Conservation (phyloP, 1,140 invertebrate genomes). For the Calephelis nemesis region DNA sequence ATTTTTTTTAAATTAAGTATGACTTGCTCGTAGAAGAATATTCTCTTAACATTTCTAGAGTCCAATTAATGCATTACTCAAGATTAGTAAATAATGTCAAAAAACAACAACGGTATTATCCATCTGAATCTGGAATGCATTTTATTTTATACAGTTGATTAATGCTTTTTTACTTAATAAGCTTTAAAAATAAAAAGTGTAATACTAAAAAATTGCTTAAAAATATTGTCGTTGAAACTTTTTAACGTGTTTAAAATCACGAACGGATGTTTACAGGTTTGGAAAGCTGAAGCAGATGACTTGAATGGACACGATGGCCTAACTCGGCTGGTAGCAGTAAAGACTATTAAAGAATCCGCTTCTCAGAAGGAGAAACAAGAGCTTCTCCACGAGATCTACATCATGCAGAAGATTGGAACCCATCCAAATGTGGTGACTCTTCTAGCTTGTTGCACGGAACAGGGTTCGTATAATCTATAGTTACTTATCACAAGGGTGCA, state of each 20-base stretch:
- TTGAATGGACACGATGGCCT: slow-evolving; percentile 87
- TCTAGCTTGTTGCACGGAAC: slow-evolving; percentile 90
- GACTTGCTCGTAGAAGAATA: too few relatives aligned
- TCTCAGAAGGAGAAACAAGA: slow-evolving; percentile 88
- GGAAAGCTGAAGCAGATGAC: slow-evolving; percentile 91
- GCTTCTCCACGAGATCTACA: slow-evolving; percentile 86
- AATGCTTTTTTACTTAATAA: too few relatives aligned
- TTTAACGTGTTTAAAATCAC: too few relatives aligned
- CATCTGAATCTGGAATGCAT: too few relatives aligned
- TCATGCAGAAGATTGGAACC: slow-evolving; percentile 91
- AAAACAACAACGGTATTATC: too few relatives aligned
- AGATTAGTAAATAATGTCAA: too few relatives aligned
- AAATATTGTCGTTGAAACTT: too few relatives aligned
- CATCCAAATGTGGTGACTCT: slow-evolving; percentile 93
- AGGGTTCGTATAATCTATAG: slow-evolving; percentile 78
- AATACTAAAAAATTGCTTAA: too few relatives aligned
- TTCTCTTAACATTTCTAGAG: too few relatives aligned
- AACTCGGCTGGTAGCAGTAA: slow-evolving; percentile 89
- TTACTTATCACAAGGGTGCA: not conserved
- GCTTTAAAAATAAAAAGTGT: not conserved
- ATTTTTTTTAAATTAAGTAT: too few relatives aligned
- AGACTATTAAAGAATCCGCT: slow-evolving; percentile 88
- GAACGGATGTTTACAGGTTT: slow-evolving; percentile 79
- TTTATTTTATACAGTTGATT: too few relatives aligned
- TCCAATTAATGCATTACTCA: too few relatives aligned